Evolutionary conservation across 2,888 invertebrate genomes (phyloP).

Genomic region (Frankliniella fusca): DNA sequence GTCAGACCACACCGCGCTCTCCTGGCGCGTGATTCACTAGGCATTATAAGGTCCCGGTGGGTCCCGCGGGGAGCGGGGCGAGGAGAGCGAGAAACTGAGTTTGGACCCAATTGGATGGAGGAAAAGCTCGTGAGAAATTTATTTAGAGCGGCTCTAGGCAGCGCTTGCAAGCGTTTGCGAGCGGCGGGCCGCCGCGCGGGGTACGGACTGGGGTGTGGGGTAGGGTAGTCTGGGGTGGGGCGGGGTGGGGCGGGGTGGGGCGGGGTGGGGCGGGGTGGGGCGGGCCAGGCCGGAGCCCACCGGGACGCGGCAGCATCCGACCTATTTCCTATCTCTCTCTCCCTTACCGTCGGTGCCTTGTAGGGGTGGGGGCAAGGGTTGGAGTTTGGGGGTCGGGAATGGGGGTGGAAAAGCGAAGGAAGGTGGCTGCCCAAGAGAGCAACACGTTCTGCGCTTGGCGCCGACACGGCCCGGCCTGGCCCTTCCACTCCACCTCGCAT

Average conservation of each 20-base stretch:
- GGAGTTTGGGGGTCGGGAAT: not conserved
- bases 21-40: too few relatives aligned
- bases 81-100: too few relatives aligned
- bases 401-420: not conserved
- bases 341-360: not conserved
- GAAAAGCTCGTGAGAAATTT: conserved; percentile 14
- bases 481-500: not conserved
- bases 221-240: not conserved
- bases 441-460: conserved; percentile 4
- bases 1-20: too few relatives aligned
- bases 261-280: too few relatives aligned
- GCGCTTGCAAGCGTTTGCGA: too few relatives aligned
- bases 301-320: not conserved
- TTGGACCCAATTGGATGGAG: not conserved
- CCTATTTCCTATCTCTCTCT: not conserved
- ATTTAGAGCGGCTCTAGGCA: not conserved
- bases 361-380: not conserved
- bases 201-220: too few relatives aligned
- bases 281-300: not conserved
- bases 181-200: too few relatives aligned
- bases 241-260: too few relatives aligned
- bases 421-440: conserved; percentile 3
- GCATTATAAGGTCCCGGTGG: too few relatives aligned
- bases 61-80: too few relatives aligned
- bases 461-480: not conserved